A percentile compares a stretch with the other conserved stretches of the same genome.
Evolutionary conservation across 2,113 vertebrate genomes (phyloP).

Genomic region (Macquaria ambigua): DNA sequence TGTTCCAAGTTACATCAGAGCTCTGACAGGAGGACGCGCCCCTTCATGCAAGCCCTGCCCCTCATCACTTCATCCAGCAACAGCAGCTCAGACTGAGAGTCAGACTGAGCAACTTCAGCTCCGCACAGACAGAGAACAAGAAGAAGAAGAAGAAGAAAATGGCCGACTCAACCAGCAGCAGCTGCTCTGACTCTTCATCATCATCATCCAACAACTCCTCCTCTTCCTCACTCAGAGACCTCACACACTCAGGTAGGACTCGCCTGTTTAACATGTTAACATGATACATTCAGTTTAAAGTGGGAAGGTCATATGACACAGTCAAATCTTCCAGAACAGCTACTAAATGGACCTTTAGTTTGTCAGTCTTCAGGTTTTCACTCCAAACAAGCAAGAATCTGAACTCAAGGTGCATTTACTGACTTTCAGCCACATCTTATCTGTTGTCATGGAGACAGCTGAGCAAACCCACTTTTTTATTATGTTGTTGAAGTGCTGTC

Average conservation of each 20-base stretch:
- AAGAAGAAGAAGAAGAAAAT: constrained; percentile 34
- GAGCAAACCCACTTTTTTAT: too few relatives aligned
- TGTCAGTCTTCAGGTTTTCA: not conserved
- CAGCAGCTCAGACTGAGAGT: constrained; percentile 1
- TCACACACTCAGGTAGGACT: constrained; percentile 48
- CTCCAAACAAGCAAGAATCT: not conserved
- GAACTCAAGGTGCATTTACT: not conserved
- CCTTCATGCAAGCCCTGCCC: not conserved
- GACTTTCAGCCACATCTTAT: not conserved
- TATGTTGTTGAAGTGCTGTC: too few relatives aligned
- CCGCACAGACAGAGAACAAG: not conserved
- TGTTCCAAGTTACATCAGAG: not conserved
- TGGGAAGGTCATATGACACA: not conserved
- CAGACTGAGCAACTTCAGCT: not conserved
- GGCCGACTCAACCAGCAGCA: constrained; percentile 55
- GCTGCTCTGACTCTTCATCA: constrained; percentile 5
- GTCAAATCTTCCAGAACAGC: not conserved
- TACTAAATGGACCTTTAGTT: not conserved
- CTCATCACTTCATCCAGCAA: not conserved
- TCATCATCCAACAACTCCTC: constrained; percentile 22
- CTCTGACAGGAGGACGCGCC: not conserved
- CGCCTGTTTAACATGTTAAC: not conserved
- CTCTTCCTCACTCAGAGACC: constrained; percentile 41
- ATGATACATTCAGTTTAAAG: not conserved
- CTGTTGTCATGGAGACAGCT: not conserved